Evolutionary conservation across 2,113 vertebrate genomes (phyloP), one percentile per base, ranked within the genome.

Genomic region (Mirounga angustirostris): DNA sequence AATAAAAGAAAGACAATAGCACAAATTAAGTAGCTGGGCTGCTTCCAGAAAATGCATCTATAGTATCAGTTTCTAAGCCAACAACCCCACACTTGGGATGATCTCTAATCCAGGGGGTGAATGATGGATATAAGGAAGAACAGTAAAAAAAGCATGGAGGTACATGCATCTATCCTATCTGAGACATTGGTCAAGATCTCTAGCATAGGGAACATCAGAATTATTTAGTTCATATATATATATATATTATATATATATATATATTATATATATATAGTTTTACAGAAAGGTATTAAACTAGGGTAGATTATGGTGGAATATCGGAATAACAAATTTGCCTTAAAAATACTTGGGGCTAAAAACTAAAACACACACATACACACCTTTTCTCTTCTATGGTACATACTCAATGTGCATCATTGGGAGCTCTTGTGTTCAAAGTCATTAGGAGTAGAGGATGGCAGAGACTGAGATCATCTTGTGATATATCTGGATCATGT

Each of bases 121-220:
- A 16, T 4, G 0, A 73, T 12, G 4, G 2, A 8, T 19, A 46
- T 59, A 16, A 83, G 3, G 18, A 61, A 65, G 3, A 56, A 74
- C 0, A 79, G 2, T 24, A 11, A 81, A 69, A 69, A 69, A 43
- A n/a, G 0, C 6, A n/a, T 12, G 10, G 13, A 56, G 1, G 15
- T 5, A 28, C 5, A 33, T 28, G 4, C 3, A 30, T 56, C 52
- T 59, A 88, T 1, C 9, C 21, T 16, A 13, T 80, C 2, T 65
- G 46, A 69, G 52, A 33, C 30, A 63, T 71, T 50, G 69, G 2
- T 15, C 15, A 81, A 2, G 19, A 9, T 69, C 2, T 56, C 7
- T 74, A 4, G 0, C 16, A 16, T 2, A 69, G 7, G 0, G 10
- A 93, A 8, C 1, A 54, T 56, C 5, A 9, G 8, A 89, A 4